Conservation (phyloP, 2,113 vertebrate genomes). For the Microtus richardsoni region DNA sequence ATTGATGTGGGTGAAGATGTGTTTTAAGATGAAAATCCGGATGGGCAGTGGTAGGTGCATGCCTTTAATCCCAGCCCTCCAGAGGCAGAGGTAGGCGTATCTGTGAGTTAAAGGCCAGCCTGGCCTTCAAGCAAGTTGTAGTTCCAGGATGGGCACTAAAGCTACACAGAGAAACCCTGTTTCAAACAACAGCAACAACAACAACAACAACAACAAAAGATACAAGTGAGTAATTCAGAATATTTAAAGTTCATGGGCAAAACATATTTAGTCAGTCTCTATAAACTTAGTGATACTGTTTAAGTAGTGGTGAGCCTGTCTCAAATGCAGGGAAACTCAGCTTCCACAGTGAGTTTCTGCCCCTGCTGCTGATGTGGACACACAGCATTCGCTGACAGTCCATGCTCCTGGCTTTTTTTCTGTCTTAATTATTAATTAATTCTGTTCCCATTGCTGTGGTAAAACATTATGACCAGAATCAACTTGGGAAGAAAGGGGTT, state of each 20-base stretch:
- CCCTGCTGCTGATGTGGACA: neutral
- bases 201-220: too few species aligned
- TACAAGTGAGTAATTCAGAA: neutral
- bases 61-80: too few species aligned
- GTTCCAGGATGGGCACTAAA: too few species aligned
- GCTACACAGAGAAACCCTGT: too few species aligned
- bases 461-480: neutral
- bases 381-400: neutral
- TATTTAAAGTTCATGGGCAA: slow-evolving; percentile 18
- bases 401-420: neutral
- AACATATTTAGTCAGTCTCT: neutral
- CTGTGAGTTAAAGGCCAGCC: too few species aligned
- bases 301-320: neutral
- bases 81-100: too few species aligned
- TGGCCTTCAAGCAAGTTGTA: too few species aligned
- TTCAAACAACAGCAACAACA: too few species aligned
- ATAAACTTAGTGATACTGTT: neutral
- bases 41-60: too few species aligned
- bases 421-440: neutral
- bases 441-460: neutral
- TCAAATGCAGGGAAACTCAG: neutral
- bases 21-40: neutral
- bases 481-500: neutral
- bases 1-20: neutral
- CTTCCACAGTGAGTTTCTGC: neutral